Evolutionary conservation across 2,888 invertebrate genomes (phyloP).

Genomic region (Lordiphosa fenestrarum): DNA sequence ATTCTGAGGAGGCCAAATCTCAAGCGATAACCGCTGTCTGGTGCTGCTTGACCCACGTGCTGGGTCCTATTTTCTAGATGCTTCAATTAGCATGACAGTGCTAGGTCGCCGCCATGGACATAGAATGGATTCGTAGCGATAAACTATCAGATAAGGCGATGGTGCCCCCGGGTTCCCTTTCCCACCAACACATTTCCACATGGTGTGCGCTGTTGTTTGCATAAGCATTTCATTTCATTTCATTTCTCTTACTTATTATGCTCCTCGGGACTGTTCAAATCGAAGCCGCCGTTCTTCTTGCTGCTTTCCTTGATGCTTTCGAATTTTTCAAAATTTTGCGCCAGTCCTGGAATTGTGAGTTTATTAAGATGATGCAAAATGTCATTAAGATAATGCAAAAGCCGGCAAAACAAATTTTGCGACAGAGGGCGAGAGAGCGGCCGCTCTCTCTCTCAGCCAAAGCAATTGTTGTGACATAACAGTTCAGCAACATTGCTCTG

Average conservation of each 20-base stretch:
- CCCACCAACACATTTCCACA: slow-evolving; percentile 19
- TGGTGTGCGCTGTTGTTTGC: slow-evolving; percentile 42
- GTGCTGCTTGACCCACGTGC: slow-evolving; percentile 58
- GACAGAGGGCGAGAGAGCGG: slow-evolving; percentile 13
- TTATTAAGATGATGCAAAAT: slow-evolving; percentile 19
- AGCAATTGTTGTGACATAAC: slow-evolving; percentile 74
- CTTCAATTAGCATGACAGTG: slow-evolving; percentile 54
- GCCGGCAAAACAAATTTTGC: slow-evolving; percentile 52
- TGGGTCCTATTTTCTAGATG: slow-evolving; percentile 26
- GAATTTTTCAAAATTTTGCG: slow-evolving; percentile 90
- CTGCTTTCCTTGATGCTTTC: slow-evolving; percentile 87
- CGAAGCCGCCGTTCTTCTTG: slow-evolving; percentile 83
- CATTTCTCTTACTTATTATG: slow-evolving; percentile 82
- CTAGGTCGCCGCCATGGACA: slow-evolving; percentile 44
- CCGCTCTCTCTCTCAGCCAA: slow-evolving; percentile 1
- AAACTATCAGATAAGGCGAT: slow-evolving; percentile 51
- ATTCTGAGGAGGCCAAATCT: slow-evolving; percentile 17
- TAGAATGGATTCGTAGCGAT: slow-evolving; percentile 25
- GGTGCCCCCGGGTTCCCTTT: slow-evolving; percentile 8
- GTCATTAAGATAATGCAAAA: slow-evolving; percentile 26
- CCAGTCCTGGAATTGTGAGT: slow-evolving; percentile 83
- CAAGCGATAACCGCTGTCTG: slow-evolving; percentile 52
- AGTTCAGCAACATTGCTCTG: slow-evolving; percentile 35
- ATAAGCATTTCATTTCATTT: slow-evolving; percentile 39
- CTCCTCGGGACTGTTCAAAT: slow-evolving; percentile 85